A percentile compares a stretch with the other conserved stretches of the same genome.
These are phyloP conservation scores for Crenuchus spilurus DNA, from an alignment of 2,797 vertebrate genomes.

Conservation along the genomic window DNA sequence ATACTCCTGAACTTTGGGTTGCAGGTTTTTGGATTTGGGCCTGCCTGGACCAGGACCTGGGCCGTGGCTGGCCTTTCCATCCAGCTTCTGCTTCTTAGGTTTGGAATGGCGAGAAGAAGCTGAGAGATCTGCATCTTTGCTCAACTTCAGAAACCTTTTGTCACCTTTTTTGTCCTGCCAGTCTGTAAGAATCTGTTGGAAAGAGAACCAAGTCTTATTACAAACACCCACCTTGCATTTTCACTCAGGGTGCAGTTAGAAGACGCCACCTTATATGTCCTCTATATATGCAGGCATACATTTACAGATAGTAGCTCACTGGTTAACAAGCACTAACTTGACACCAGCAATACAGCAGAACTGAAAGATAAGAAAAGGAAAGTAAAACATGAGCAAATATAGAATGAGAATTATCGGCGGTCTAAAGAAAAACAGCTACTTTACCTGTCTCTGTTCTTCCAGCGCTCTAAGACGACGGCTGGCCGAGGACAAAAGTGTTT, in stretches of 20 bases:
- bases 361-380: no score
- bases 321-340: no score
- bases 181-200: constrained; percentile 91
- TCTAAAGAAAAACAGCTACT: background rate
- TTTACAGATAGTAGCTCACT: background rate
- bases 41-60: constrained; percentile 90
- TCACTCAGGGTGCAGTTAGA: background rate
- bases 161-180: constrained; percentile 99
- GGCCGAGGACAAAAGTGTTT: constrained; percentile 93
- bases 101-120: constrained; percentile 90
- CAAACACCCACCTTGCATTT: background rate
- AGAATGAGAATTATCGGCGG: background rate
- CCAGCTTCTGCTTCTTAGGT: constrained; percentile 95
- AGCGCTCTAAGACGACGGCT: constrained; percentile 91
- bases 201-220: background rate
- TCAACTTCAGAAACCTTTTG: constrained; percentile 89
- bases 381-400: background rate
- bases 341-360: no score
- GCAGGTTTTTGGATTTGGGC: constrained; percentile 94
- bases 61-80: constrained; percentile 89
- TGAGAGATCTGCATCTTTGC: constrained; percentile 90
- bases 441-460: constrained; percentile 96
- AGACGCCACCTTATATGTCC: background rate
- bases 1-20: constrained; percentile 94
- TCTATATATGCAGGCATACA: background rate